phyloP scores from a whole-genome alignment of 1,140 invertebrate genomes.

The Brachionus sp. region DNA sequence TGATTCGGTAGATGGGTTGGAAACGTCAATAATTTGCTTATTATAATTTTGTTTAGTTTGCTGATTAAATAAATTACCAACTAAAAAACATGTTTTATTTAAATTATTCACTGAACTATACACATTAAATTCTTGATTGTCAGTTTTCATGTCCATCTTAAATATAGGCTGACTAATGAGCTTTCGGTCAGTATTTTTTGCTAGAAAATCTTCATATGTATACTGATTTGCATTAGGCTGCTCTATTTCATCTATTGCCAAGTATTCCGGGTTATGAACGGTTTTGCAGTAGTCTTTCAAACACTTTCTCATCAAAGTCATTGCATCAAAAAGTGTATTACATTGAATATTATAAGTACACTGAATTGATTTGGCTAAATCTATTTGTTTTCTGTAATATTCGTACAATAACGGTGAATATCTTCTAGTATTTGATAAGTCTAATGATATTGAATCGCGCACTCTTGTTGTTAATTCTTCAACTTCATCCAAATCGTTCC shows the following conservation, averaged over 20 bases:
- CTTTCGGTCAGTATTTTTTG: background rate
- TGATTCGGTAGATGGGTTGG: background rate
- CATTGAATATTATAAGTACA: conserved; percentile 42
- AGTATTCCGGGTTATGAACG: conserved; percentile 38
- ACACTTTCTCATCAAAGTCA: conserved; percentile 44
- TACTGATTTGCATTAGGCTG: conserved; percentile 4
- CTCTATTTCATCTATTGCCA: conserved; percentile 28
- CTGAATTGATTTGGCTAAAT: conserved; percentile 37
- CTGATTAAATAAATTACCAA: background rate
- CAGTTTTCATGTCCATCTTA: background rate
- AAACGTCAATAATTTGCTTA: background rate
- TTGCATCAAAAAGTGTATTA: conserved; percentile 33
- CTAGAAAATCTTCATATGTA: conserved; percentile 29
- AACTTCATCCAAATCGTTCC: conserved; percentile 40
- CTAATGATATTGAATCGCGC: conserved; percentile 13
- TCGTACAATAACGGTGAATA: conserved; percentile 33
- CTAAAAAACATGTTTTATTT: background rate
- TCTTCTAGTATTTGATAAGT: conserved; percentile 31
- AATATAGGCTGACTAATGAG: background rate
- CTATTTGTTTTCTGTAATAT: conserved; percentile 40
- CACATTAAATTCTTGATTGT: conserved; percentile 7
- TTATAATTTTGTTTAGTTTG: background rate
- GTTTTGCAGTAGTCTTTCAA: conserved; percentile 25
- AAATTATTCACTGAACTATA: background rate
- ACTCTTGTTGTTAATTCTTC: conserved; percentile 38